phyloP scores from a whole-genome alignment of 2,113 vertebrate genomes.

The Macaca fascicularis region T2T-MFA8v1.1 NC_088390.1:49019501-49020000 shows the following conservation, averaged over 20 bases:
- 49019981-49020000: background rate
- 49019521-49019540: background rate
- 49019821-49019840: background rate
- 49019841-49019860: background rate
- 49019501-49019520: background rate
- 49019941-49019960: background rate
- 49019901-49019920: background rate
- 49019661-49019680: background rate
- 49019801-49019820: background rate
- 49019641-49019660: background rate
- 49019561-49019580: background rate
- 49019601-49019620: background rate
- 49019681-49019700: background rate
- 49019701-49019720: background rate
- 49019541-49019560: background rate
- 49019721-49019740: background rate
- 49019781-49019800: background rate
- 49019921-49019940: background rate
- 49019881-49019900: constrained; percentile 23
- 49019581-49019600: background rate
- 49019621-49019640: background rate
- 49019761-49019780: background rate
- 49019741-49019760: background rate
- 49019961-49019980: background rate
- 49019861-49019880: background rate